phyloP scores from a whole-genome alignment of 2,797 vertebrate genomes.

The Neomorphus geoffroyi region DNA sequence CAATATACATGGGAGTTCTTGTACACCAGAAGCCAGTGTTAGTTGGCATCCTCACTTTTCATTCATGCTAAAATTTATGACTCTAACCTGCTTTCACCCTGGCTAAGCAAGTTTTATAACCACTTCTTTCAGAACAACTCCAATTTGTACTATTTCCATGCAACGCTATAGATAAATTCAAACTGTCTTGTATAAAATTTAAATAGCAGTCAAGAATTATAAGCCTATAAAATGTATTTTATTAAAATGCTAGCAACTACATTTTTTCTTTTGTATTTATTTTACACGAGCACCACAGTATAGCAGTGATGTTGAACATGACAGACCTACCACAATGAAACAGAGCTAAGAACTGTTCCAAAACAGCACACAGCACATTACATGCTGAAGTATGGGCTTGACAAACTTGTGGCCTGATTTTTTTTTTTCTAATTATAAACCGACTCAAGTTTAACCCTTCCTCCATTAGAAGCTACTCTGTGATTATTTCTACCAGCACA shows the following conservation, averaged over 20 bases:
- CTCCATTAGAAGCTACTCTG: not conserved
- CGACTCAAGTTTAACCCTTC: not conserved
- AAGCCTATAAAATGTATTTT: not conserved
- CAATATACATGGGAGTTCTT: not conserved
- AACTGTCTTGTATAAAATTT: not conserved
- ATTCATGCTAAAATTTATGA: not conserved
- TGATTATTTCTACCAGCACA: not conserved
- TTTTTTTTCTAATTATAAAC: not conserved
- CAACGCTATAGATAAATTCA: not conserved
- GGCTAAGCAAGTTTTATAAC: not conserved
- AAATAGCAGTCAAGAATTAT: not conserved
- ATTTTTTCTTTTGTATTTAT: not conserved
- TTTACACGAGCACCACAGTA: not conserved
- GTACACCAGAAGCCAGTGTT: not conserved
- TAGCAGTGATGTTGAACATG: not conserved
- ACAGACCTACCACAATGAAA: not conserved
- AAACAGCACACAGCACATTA: not conserved
- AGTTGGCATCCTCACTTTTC: not conserved
- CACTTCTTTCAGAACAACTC: not conserved
- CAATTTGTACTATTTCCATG: not conserved
- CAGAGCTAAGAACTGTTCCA: not conserved
- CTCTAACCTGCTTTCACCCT: not conserved
- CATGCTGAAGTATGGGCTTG: not conserved
- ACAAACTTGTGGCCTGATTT: not conserved
- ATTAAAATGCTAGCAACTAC: not conserved